Percentiles rank a stretch among this genome's conserved stretches.
Evolutionary conservation across 2,113 vertebrate genomes (phyloP).

Genomic region (Pandion haliaetus): DNA sequence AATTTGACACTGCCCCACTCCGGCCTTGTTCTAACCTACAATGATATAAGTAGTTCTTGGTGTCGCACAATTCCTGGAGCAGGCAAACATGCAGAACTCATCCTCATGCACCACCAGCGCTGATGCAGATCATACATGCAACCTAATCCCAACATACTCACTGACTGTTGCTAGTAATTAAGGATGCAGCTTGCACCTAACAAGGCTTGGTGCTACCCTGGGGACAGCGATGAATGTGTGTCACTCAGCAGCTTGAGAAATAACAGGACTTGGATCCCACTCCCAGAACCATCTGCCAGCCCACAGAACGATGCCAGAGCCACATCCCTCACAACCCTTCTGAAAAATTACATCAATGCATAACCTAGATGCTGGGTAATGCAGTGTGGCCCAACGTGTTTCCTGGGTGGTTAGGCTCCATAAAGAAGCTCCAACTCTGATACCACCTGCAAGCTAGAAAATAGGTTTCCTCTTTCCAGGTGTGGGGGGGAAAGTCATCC

Average conservation of each 20-base stretch:
- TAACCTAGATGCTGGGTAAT: neutral
- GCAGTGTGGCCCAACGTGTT: rapidly evolving
- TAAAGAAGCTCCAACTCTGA: neutral
- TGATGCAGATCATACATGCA: rapidly evolving
- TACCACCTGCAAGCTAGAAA: neutral
- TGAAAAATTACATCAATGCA: neutral
- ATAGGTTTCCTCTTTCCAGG: neutral
- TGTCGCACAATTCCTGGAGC: neutral
- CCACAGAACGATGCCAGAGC: neutral
- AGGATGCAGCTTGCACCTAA: neutral
- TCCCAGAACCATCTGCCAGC: neutral
- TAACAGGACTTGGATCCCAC: neutral
- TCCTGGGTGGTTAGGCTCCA: neutral
- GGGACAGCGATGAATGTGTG: neutral
- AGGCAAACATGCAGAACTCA: neutral
- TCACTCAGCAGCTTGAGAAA: neutral
- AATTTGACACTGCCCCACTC: neutral
- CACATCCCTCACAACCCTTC: neutral
- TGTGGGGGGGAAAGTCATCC: neutral
- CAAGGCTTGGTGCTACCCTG: neutral
- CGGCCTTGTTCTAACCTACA: neutral
- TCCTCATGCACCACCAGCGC: neutral
- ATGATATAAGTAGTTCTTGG: rapidly evolving
- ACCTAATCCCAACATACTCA: neutral
- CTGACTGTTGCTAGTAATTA: neutral